phyloP scores from a whole-genome alignment of 2,888 invertebrate species.

The Penaeus monodon region DNA sequence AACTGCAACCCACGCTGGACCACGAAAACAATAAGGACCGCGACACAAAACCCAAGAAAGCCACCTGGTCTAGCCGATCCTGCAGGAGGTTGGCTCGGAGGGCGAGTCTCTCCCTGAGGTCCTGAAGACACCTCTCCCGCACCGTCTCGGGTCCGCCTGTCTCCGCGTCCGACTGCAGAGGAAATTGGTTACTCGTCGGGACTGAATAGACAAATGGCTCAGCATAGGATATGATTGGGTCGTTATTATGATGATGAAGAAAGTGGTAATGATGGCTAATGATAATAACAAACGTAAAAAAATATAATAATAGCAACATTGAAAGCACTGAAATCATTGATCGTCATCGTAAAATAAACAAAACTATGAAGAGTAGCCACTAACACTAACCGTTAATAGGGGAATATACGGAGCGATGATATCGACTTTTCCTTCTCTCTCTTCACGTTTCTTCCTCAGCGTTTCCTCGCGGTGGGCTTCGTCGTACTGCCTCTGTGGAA shows the following conservation, averaged over 20 bases:
- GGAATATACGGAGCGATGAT: slow-evolving; percentile 49
- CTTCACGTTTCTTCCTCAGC: slow-evolving; percentile 39
- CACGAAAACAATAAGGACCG: too few relatives aligned
- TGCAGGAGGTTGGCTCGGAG: slow-evolving; percentile 58
- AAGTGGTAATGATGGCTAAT: too few relatives aligned
- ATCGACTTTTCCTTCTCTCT: slow-evolving; percentile 52
- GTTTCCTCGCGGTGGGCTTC: slow-evolving; percentile 45
- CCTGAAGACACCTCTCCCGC: slow-evolving; percentile 40
- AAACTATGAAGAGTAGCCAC: too few relatives aligned
- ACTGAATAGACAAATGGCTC: too few relatives aligned
- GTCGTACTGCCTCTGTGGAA: slow-evolving; percentile 28
- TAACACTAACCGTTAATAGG: slow-evolving; percentile 32
- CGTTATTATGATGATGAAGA: too few relatives aligned
- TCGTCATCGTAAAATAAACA: too few relatives aligned
- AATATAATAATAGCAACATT: too few relatives aligned
- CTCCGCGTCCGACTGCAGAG: slow-evolving; percentile 10
- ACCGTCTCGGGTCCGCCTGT: slow-evolving; percentile 25
- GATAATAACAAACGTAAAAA: too few relatives aligned
- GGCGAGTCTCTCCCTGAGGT: slow-evolving; percentile 42
- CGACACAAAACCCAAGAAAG: not conserved
- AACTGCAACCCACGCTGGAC: too few relatives aligned
- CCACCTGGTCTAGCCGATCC: slow-evolving; percentile 52
- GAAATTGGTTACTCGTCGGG: not conserved
- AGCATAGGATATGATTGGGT: too few relatives aligned
- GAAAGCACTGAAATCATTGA: too few relatives aligned